phyloP scores from a whole-genome alignment of 1,140 invertebrate genomes.

The Drosophila pseudoobscura region DNA sequence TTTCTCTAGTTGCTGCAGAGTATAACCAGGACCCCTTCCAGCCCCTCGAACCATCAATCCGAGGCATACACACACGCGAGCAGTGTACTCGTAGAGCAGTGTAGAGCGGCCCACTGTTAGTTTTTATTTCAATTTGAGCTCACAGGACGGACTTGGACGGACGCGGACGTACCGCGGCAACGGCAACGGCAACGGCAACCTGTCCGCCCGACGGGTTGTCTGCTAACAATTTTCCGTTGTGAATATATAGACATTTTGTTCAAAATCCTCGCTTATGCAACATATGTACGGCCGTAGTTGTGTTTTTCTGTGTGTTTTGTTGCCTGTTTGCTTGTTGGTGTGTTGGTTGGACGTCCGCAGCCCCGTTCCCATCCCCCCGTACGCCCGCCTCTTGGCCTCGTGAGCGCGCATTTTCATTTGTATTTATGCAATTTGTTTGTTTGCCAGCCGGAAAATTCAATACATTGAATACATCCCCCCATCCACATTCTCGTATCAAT shows the following conservation, averaged over 20 bases:
- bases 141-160: no score
- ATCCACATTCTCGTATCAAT: slow-evolving; percentile 15
- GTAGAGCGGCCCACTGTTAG: slow-evolving; percentile 32
- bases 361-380: not conserved
- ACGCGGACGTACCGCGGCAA: slow-evolving; percentile 27
- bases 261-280: slow-evolving; percentile 68
- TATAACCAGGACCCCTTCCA: slow-evolving; percentile 6
- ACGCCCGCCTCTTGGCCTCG: slow-evolving; percentile 40
- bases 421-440: slow-evolving; percentile 81
- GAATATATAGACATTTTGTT: slow-evolving; percentile 80
- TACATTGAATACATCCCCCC: slow-evolving; percentile 56
- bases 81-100: not conserved
- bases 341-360: slow-evolving; percentile 33
- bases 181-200: slow-evolving; percentile 31
- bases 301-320: slow-evolving; percentile 12
- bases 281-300: slow-evolving; percentile 30
- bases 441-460: slow-evolving; percentile 77
- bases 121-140: slow-evolving; percentile 79
- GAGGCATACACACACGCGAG: not conserved
- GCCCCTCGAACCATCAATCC: slow-evolving; percentile 25
- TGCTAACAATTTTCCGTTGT: slow-evolving; percentile 75
- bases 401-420: slow-evolving; percentile 71
- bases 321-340: slow-evolving; percentile 22
- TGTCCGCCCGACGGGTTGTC: slow-evolving; percentile 40
- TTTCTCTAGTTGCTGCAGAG: slow-evolving; percentile 70